Evolutionary conservation across 35 echinoderm and acorn worm species (phyloP).

Genomic region (Ptychodera flava): DNA sequence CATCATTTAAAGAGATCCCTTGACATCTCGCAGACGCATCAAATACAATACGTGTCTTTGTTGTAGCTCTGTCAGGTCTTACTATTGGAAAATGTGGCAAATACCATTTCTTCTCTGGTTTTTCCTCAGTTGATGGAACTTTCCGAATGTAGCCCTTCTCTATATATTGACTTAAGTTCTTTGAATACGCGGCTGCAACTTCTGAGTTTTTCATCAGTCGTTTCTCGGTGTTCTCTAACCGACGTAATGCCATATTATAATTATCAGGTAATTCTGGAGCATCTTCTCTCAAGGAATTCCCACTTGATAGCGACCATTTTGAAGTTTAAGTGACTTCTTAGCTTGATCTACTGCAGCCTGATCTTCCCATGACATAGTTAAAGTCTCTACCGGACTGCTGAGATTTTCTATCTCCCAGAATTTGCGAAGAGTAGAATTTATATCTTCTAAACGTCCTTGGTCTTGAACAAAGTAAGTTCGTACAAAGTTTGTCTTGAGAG

Average conservation of each 20-base stretch:
- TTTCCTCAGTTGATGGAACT: not conserved
- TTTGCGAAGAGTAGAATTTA: no score
- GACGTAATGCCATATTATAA: not conserved
- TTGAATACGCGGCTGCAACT: slow-evolving; percentile 8
- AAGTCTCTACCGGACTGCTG: no score
- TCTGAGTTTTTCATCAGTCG: slow-evolving; percentile 2
- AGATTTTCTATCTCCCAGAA: no score
- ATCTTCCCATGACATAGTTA: no score
- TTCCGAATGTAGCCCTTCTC: slow-evolving; percentile 24
- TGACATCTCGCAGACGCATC: slow-evolving; percentile 16
- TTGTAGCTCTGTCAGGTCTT: not conserved
- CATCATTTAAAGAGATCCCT: no score
- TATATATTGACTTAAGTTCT: not conserved
- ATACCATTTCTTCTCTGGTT: not conserved
- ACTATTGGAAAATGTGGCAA: slow-evolving; percentile 1
- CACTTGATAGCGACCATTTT: slow-evolving; percentile 16
- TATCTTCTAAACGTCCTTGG: no score
- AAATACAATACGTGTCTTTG: slow-evolving; percentile 3
- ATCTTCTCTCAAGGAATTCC: slow-evolving; percentile 19
- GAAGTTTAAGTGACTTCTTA: not conserved
- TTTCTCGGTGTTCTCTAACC: slow-evolving; percentile 12
- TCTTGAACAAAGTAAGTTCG: no score
- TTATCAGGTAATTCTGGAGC: slow-evolving; percentile 2
- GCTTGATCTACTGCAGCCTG: not conserved
- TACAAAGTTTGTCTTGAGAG: not conserved